phyloP scores from a whole-genome alignment of 1,140 invertebrate species.

The Paracyclopina nana region DNA sequence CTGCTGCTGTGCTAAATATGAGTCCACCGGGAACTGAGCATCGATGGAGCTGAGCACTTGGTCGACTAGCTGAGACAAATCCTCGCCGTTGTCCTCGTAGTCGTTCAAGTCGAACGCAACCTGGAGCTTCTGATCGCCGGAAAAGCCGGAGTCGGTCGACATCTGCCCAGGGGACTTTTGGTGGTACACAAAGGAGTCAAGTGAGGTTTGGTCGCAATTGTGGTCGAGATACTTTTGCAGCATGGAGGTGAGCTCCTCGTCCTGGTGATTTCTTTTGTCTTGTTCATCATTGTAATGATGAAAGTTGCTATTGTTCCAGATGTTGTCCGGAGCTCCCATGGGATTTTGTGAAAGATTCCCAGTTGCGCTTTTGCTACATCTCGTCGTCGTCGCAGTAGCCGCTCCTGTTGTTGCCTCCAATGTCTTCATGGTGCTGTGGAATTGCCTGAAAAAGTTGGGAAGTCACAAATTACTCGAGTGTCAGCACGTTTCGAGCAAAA shows the following conservation, averaged over 20 bases:
- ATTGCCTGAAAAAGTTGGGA: too few relatives aligned
- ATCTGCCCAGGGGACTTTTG: slow-evolving; percentile 6
- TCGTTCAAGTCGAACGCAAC: slow-evolving; percentile 1
- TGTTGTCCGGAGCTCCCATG: too few relatives aligned
- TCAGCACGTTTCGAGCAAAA: too few relatives aligned
- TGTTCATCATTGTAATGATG: too few relatives aligned
- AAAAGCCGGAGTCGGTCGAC: slow-evolving; percentile 9
- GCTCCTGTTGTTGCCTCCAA: too few relatives aligned
- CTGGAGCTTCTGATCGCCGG: slow-evolving; percentile 8
- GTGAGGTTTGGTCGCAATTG: background rate
- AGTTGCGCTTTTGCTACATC: too few relatives aligned
- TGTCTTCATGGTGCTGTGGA: too few relatives aligned
- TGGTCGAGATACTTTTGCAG: background rate
- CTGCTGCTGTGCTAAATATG: background rate
- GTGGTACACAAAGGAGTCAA: background rate
- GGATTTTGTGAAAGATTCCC: too few relatives aligned
- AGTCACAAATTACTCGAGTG: too few relatives aligned
- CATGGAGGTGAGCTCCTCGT: background rate
- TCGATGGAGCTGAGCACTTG: slow-evolving; percentile 14
- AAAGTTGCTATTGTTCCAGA: too few relatives aligned
- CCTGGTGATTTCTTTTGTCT: too few relatives aligned
- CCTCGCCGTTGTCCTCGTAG: background rate
- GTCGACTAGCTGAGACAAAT: slow-evolving; percentile 9
- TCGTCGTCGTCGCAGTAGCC: too few relatives aligned
- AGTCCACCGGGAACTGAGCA: slow-evolving; percentile 2